Evolutionary conservation across 2,797 vertebrate genomes (phyloP), one percentile per base, ranked within the genome.

Genomic region (Lagodon rhomboides): DNA sequence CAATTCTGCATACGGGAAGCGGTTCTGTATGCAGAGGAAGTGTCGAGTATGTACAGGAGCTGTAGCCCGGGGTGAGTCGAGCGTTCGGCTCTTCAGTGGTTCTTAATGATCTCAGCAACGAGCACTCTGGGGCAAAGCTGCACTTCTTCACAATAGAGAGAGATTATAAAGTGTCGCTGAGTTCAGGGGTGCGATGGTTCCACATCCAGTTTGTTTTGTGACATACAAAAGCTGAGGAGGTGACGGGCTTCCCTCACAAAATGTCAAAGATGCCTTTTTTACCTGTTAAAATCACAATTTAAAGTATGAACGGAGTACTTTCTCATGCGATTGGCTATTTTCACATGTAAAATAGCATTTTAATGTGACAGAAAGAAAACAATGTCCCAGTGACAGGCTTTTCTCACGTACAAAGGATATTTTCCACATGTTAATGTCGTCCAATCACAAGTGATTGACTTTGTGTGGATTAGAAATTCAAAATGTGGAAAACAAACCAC

Each of bases 141-240:
- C 64, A 72, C 44, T 64, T 49, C 50, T 43, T 68, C 53, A 47
- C 18, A 44, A 17, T 62, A 66, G 2, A 25, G 27, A 51, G 53
- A 68, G 8, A 34, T 70, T 53, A n/a, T n/a, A n/a, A n/a, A n/a
- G 55, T 27, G 54, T 47, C 12, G 16, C 8, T 46, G 18, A 46
- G 15, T 34, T 65, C 25, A 43, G 59, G 25, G 44, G 25, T 62
- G 9, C 20, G 54, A 34, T 18, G 16, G 65, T 13, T 55, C 17
- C 23, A 58, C 51, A 22, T 51, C 12, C 49, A 34, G 34, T 9
- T 34, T 9, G 34, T 34, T 60, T 49, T 27, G 50, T 50, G 44
- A 56, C 49, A 50, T 38, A 30, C 18, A 55, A 64, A 63, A 44
- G 20, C n/a, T 16, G 17, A 55, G 54, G 7, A 27, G 25, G 46